Percentiles rank a stretch among this genome's conserved stretches.
Conservation (phyloP, 2,888 invertebrate species). For the Amiota communis region DNA sequence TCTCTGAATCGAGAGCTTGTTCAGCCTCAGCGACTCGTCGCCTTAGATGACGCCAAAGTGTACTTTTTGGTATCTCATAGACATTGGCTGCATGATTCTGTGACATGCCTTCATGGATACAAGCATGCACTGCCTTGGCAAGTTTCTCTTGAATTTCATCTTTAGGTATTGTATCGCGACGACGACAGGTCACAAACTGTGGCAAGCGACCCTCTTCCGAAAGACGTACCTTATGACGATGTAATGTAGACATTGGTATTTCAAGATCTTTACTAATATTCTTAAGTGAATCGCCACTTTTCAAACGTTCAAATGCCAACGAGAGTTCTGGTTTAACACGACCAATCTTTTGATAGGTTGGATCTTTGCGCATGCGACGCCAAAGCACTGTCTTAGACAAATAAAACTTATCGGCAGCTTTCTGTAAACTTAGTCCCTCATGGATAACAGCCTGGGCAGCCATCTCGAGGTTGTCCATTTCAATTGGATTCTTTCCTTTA, state of each 20-base stretch:
- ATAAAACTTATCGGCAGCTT: conserved; percentile 70
- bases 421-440: conserved; percentile 70
- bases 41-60: conserved; percentile 72
- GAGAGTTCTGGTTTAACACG: conserved; percentile 69
- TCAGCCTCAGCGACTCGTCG: conserved; percentile 55
- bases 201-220: conserved; percentile 70
- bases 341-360: conserved; percentile 68
- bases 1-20: neutral
- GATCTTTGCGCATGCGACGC: conserved; percentile 71
- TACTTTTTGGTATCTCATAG: conserved; percentile 72
- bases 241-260: conserved; percentile 73
- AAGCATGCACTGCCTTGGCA: conserved; percentile 70
- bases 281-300: conserved; percentile 70
- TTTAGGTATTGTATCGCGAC: conserved; percentile 69
- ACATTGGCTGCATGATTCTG: conserved; percentile 73
- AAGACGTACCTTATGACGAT: conserved; percentile 71
- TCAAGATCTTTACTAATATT: conserved; percentile 70
- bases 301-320: conserved; percentile 69
- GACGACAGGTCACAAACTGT: conserved; percentile 68
- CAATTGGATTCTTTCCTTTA: conserved; percentile 49
- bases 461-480: conserved; percentile 62
- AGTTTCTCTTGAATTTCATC: conserved; percentile 70
- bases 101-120: conserved; percentile 70
- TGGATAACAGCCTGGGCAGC: conserved; percentile 70
- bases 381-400: conserved; percentile 73